These are phyloP conservation scores for Lucilia sericata DNA, from an alignment of 1,140 invertebrate species.

Conservation along the genomic window DNA sequence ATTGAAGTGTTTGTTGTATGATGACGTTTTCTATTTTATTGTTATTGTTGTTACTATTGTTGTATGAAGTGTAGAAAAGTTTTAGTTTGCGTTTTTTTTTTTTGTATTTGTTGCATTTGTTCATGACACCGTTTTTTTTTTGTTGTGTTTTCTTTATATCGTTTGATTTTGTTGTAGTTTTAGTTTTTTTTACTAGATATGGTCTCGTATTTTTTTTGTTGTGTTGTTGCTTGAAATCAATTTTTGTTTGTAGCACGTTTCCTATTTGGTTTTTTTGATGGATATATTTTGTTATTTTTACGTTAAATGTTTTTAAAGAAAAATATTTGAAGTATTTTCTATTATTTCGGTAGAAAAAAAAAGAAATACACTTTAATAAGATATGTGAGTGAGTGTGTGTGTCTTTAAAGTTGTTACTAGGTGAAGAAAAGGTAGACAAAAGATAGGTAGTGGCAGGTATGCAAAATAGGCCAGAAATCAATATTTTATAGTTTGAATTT, in stretches of 20 bases:
- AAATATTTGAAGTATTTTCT: constrained; percentile 13
- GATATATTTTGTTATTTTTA: no score
- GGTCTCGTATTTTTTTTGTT: constrained; percentile 9
- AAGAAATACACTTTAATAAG: no score
- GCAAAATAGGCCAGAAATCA: no score
- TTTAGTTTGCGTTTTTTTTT: background rate
- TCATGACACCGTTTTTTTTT: constrained; percentile 16
- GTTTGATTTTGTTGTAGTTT: background rate
- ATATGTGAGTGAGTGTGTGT: no score
- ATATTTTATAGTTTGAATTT: no score
- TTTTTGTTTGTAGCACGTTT: background rate
- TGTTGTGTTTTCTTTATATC: background rate
- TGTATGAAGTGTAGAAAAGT: no score
- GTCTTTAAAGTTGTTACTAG: no score
- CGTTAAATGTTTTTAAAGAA: background rate
- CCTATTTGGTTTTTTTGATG: background rate
- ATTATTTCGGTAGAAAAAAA: background rate
- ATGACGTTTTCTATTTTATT: background rate
- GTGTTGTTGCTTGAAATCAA: background rate
- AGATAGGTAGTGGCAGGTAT: no score
- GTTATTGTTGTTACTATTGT: background rate
- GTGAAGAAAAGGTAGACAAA: no score
- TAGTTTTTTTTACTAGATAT: background rate
- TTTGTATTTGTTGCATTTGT: constrained; percentile 16
- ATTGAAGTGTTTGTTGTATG: background rate